Percentiles rank a stretch among this genome's conserved stretches.
Evolutionary conservation across 2,888 invertebrate species (phyloP).

Genomic region (Lithophane ornitopus): DNA sequence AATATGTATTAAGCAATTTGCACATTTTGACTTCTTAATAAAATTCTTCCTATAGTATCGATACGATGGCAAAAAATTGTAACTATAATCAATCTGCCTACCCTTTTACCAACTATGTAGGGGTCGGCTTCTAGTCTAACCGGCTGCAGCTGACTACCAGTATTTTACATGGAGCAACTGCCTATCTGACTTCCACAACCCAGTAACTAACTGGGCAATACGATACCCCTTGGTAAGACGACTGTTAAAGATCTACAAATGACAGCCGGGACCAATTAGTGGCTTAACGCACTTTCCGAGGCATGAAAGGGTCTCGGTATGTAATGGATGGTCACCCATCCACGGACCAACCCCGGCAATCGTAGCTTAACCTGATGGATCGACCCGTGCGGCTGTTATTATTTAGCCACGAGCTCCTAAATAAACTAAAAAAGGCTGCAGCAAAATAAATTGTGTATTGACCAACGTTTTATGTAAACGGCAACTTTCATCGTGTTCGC

Average conservation of each 20-base stretch:
- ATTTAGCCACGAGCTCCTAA: background rate
- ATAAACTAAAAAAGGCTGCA: background rate
- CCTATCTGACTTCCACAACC: background rate
- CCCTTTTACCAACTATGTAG: background rate
- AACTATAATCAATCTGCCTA: background rate
- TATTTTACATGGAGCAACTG: background rate
- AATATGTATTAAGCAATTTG: too few relatives aligned
- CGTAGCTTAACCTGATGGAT: background rate
- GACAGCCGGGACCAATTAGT: background rate
- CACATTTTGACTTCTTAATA: too few relatives aligned
- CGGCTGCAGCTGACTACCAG: background rate
- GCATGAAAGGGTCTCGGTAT: background rate
- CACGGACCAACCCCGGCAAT: background rate
- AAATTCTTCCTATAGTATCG: too few relatives aligned
- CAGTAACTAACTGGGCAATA: background rate
- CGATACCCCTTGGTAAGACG: background rate
- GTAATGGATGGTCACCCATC: background rate
- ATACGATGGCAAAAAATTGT: too few relatives aligned
- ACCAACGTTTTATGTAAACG: conserved; percentile 26
- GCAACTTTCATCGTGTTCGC: background rate
- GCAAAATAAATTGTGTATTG: background rate
- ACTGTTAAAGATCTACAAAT: background rate
- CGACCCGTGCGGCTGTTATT: background rate
- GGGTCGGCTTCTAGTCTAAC: too few relatives aligned
- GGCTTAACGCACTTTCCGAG: background rate